phyloP scores from a whole-genome alignment of 2,113 vertebrate species.

The Amphiprion ocellaris region DNA sequence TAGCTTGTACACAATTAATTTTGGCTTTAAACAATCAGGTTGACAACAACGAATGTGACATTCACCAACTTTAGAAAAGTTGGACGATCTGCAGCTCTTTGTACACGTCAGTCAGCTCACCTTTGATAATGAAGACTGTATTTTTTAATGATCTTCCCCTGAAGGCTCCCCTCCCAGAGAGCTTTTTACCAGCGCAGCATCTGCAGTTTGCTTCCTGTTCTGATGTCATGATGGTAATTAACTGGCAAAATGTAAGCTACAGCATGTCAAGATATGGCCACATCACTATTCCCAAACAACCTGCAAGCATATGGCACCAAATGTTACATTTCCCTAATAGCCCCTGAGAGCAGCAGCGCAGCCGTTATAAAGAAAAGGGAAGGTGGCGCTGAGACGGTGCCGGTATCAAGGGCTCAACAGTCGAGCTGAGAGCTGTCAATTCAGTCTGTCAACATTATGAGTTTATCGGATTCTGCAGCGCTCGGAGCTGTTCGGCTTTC shows the following conservation, averaged over 20 bases:
- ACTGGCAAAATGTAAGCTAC: slow-evolving; percentile 83
- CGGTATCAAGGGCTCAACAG: slow-evolving; percentile 18
- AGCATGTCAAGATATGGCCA: slow-evolving; percentile 76
- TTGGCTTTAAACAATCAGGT: background rate
- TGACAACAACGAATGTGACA: background rate
- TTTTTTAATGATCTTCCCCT: slow-evolving; percentile 54
- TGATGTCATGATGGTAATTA: slow-evolving; percentile 85
- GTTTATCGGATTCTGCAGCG: slow-evolving; percentile 23
- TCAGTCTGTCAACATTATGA: slow-evolving; percentile 37
- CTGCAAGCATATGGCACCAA: slow-evolving; percentile 86
- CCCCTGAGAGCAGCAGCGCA: slow-evolving; percentile 78
- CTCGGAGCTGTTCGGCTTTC: slow-evolving; percentile 44
- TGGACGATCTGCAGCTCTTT: slow-evolving; percentile 14
- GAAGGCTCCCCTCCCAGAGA: slow-evolving; percentile 50
- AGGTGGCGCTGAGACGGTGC: slow-evolving; percentile 42
- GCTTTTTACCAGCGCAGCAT: slow-evolving; percentile 66
- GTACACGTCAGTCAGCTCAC: slow-evolving; percentile 14
- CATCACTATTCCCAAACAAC: slow-evolving; percentile 83
- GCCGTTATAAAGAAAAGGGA: slow-evolving; percentile 56
- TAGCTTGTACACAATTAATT: background rate
- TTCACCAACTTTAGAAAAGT: slow-evolving; percentile 13
- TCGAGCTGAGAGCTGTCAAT: slow-evolving; percentile 53
- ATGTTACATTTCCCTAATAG: slow-evolving; percentile 84
- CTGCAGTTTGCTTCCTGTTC: slow-evolving; percentile 77
- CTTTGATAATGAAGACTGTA: slow-evolving; percentile 13